phyloP scores from a whole-genome alignment of 2,888 invertebrate species.

The Aporophyla lueneburgensis region DNA sequence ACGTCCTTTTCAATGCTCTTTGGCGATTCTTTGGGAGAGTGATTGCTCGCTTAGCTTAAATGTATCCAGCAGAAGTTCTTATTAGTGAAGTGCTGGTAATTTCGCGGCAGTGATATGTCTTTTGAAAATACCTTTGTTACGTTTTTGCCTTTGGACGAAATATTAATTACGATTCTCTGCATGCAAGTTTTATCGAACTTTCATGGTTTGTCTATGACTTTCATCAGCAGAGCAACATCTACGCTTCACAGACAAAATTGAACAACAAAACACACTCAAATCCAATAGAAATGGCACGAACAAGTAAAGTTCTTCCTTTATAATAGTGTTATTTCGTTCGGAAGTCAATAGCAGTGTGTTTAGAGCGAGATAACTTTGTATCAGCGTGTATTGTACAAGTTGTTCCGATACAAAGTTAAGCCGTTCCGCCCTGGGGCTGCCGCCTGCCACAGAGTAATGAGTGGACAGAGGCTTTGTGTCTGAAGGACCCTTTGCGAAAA shows the following conservation, averaged over 20 bases:
- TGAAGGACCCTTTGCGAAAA: slow-evolving; percentile 30
- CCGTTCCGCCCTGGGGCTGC: slow-evolving; percentile 31
- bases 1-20: slow-evolving; percentile 59
- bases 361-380: slow-evolving; percentile 60
- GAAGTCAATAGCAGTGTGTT: slow-evolving; percentile 56
- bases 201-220: not conserved
- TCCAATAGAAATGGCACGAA: slow-evolving; percentile 26
- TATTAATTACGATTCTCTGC: not conserved
- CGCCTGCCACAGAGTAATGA: slow-evolving; percentile 37
- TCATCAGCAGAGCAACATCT: not conserved
- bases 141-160: not conserved
- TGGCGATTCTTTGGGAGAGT: slow-evolving; percentile 48
- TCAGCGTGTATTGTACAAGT: slow-evolving; percentile 56
- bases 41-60: slow-evolving; percentile 59
- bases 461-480: slow-evolving; percentile 36
- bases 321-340: slow-evolving; percentile 51
- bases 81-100: slow-evolving; percentile 27
- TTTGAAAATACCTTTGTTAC: not conserved
- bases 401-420: slow-evolving; percentile 55
- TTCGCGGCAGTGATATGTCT: slow-evolving; percentile 9
- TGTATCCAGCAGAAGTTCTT: slow-evolving; percentile 36
- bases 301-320: slow-evolving; percentile 40
- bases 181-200: not conserved
- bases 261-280: slow-evolving; percentile 17
- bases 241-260: not conserved